Evolutionary conservation across 2,113 vertebrate genomes (phyloP).

Genomic region (Cervus canadensis): DNA sequence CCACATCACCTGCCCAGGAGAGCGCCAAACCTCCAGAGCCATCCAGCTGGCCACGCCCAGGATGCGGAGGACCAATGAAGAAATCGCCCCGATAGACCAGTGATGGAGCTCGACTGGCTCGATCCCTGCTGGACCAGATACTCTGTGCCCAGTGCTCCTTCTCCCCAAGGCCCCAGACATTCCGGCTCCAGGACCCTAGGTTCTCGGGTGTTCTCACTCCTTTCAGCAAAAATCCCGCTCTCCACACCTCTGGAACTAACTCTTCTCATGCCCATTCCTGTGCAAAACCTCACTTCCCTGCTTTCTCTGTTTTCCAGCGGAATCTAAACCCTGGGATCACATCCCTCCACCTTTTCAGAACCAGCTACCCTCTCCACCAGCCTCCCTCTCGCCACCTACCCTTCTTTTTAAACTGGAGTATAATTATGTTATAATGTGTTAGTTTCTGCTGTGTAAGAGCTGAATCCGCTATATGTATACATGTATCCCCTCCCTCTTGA

Average conservation of each 20-base stretch:
- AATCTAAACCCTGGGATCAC: too few species aligned
- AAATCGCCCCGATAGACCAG: accelerated
- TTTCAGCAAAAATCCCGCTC: background rate
- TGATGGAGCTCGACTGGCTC: accelerated
- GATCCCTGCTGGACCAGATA: accelerated
- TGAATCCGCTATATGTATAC: background rate
- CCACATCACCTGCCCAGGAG: background rate
- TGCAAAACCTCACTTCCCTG: background rate
- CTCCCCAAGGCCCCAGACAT: background rate
- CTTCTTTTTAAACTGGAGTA: background rate
- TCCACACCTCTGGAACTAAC: background rate
- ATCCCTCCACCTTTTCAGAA: background rate
- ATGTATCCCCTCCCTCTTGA: background rate
- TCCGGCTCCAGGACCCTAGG: background rate
- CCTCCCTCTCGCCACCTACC: background rate
- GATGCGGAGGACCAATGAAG: background rate
- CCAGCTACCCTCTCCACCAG: background rate
- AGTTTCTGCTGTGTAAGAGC: background rate
- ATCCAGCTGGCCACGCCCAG: background rate
- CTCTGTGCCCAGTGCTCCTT: too few species aligned
- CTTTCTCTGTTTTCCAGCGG: too few species aligned
- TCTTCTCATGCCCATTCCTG: background rate
- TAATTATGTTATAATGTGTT: background rate
- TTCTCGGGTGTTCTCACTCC: background rate
- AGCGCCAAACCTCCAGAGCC: background rate